phyloP scores from a whole-genome alignment of 1,140 invertebrate genomes.

The Microplitis mediator region DNA sequence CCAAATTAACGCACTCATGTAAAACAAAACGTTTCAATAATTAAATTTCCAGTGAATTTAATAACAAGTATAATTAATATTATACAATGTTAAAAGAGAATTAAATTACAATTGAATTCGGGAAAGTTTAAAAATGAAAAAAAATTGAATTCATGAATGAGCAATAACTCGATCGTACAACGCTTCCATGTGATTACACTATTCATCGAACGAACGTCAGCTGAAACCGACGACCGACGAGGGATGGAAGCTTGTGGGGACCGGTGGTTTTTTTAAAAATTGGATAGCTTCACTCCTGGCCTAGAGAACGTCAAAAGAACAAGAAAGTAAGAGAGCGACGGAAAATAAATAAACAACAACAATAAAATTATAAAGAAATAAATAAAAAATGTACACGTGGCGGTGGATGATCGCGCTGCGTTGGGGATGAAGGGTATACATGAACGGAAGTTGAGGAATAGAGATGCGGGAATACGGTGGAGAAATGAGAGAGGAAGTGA shows the following conservation, averaged over 20 bases:
- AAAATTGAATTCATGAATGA: constrained; percentile 4
- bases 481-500: neutral
- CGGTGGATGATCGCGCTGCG: neutral
- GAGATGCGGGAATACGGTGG: neutral
- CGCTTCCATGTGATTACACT: constrained; percentile 5
- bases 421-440: too few relatives aligned
- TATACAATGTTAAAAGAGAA: neutral
- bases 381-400: neutral
- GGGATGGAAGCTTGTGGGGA: neutral
- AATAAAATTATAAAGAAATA: neutral
- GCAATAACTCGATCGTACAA: constrained; percentile 3
- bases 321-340: too few relatives aligned
- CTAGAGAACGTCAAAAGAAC: neutral
- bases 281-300: neutral
- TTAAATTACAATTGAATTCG: neutral
- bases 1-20: too few relatives aligned
- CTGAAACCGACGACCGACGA: neutral
- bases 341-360: neutral
- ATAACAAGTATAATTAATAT: too few relatives aligned
- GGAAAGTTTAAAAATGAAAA: neutral
- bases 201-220: constrained; percentile 2
- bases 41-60: too few relatives aligned
- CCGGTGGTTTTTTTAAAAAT: neutral
- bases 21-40: too few relatives aligned
- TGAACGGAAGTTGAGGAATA: neutral